Evolutionary conservation across 2,113 vertebrate genomes (phyloP).

Genomic region (Cichladusa arquata): DNA sequence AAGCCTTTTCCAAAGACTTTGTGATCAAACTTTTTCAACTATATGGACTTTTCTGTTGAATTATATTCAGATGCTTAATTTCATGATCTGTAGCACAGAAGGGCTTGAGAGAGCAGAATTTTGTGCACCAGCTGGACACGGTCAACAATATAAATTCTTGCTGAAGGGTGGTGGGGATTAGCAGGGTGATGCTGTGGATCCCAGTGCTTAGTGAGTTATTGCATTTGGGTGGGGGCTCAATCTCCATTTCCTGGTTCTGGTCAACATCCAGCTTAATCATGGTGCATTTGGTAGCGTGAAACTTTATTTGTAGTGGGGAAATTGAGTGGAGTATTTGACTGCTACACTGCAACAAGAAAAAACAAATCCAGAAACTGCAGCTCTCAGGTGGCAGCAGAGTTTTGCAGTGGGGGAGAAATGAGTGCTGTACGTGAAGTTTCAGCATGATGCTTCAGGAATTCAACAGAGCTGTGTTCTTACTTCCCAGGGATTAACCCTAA

Average conservation of each 20-base stretch:
- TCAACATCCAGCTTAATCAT: background rate
- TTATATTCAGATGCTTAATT: background rate
- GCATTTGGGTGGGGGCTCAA: background rate
- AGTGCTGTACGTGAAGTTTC: background rate
- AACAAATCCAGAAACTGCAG: background rate
- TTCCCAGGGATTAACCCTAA: background rate
- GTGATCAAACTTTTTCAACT: background rate
- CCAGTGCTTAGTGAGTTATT: background rate
- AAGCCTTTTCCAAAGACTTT: background rate
- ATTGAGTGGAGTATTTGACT: background rate
- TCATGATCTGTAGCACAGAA: accelerated
- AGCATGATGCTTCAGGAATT: background rate
- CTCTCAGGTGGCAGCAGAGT: background rate
- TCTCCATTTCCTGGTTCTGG: background rate
- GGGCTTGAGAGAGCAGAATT: background rate
- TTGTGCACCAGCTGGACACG: background rate
- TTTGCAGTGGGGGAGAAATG: background rate
- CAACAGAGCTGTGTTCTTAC: background rate
- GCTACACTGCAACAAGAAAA: background rate
- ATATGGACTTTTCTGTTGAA: background rate
- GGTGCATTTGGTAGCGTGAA: background rate
- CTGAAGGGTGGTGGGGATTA: background rate
- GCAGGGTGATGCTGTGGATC: background rate
- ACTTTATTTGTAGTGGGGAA: background rate
- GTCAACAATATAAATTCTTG: background rate